phyloP scores from a whole-genome alignment of 2,797 vertebrate species.

The Sebastes steindachneri region DNA sequence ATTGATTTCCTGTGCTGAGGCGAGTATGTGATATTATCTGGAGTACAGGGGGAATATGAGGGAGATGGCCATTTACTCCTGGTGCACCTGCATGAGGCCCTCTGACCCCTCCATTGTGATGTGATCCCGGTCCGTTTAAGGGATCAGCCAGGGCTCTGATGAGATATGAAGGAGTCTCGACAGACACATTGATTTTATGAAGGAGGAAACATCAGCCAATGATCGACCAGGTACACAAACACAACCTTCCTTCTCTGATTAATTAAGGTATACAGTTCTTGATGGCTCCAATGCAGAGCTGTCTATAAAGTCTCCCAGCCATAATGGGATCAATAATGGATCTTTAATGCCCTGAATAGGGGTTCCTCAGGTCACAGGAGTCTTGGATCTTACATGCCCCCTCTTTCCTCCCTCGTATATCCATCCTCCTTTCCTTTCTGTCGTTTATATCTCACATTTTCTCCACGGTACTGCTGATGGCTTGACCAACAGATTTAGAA shows the following conservation, averaged over 20 bases:
- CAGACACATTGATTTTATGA: slow-evolving; percentile 44
- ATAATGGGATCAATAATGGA: slow-evolving; percentile 65
- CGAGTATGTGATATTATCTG: slow-evolving; percentile 71
- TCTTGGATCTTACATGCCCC: not conserved
- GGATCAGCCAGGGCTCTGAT: slow-evolving; percentile 48
- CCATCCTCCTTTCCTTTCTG: not conserved
- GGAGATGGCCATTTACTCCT: slow-evolving; percentile 46
- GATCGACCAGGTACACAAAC: slow-evolving; percentile 28
- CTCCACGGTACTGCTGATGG: not conserved
- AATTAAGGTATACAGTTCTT: slow-evolving; percentile 60
- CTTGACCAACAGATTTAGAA: slow-evolving; percentile 11
- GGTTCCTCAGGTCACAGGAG: slow-evolving; percentile 42
- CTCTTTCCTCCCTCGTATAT: not conserved
- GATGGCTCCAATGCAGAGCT: slow-evolving; percentile 33
- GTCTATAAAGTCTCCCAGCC: slow-evolving; percentile 52
- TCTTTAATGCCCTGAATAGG: slow-evolving; percentile 51
- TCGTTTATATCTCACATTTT: not conserved
- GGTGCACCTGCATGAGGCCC: slow-evolving; percentile 32
- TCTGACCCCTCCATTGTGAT: slow-evolving; percentile 62
- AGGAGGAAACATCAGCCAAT: slow-evolving; percentile 15
- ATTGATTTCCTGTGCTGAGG: slow-evolving; percentile 75
- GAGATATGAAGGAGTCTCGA: slow-evolving; percentile 55
- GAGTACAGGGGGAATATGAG: slow-evolving; percentile 42
- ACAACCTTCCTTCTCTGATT: slow-evolving; percentile 32
- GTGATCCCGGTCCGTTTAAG: slow-evolving; percentile 71